Evolutionary conservation across 2,888 invertebrate genomes (phyloP), one percentile per base, ranked within the genome.

Genomic region (Drosophila flavopinicola): DNA sequence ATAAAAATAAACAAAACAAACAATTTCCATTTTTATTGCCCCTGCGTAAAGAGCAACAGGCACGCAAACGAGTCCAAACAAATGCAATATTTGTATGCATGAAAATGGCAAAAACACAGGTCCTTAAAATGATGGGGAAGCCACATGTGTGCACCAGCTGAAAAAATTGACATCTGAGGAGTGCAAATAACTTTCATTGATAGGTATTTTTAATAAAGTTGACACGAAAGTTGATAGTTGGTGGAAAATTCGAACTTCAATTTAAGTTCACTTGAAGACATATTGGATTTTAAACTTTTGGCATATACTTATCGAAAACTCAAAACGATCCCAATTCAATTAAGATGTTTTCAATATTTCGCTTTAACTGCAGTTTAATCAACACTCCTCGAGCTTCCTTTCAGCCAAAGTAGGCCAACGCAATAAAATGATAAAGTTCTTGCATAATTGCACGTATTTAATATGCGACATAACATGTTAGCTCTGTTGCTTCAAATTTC

Each of bases 21-120:
- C 53, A 58, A 52, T 66, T 57, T 59, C 49, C 35, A 30, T 39
- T 60, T 72, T 63, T 57, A 82, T 58, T 41, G 64, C 65, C 33
- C 2, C 20, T 20, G 20, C 42, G 54, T 51, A 45, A 53, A 66
- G 48, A 64, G 56, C 64, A 72, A 67, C 66, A 72, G 42, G 49
- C 75, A 23, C 32, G 11, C 42, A 29, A 49, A 11, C 4, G 37
- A 54, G 11, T 6, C 41, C 32, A 41, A 39, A 61, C 25, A 59
- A 56, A 32, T 66, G 47, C 39, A 41, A 52, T 42, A 42, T 71
- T 51, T 56, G 29, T 64, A 44, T 35, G 20, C 29, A 54, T 59
- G 35, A 17, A 27, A 54, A 51, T 38, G 42, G 37, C 37, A 63
- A n/a, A n/a, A n/a, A 32, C 25, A 29, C 27, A 53, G 15, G 35